phyloP scores from a whole-genome alignment of 2,888 invertebrate genomes.

The Panopea generosa region DNA sequence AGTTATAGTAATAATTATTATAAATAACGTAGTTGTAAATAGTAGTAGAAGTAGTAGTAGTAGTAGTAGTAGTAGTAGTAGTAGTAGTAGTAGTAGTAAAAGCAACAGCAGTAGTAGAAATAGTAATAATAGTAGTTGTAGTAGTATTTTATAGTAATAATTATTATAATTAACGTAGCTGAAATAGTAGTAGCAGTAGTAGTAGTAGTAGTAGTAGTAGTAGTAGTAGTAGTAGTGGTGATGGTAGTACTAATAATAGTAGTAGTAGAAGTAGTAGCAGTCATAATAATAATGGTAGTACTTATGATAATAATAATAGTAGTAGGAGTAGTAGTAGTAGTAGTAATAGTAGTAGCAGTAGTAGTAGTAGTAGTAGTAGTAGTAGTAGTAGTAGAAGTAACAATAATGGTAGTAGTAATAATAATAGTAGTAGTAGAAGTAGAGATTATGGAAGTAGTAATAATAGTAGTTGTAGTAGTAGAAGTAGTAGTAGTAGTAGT shows the following conservation, averaged over 20 bases:
- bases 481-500: slow-evolving; percentile 16
- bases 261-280: too few relatives aligned
- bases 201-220: slow-evolving; percentile 19
- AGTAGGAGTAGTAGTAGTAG: too few relatives aligned
- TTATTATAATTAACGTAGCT: slow-evolving; percentile 2
- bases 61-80: slow-evolving; percentile 30
- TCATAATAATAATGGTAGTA: too few relatives aligned
- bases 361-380: slow-evolving; percentile 3
- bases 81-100: slow-evolving; percentile 27
- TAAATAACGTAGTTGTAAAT: too few relatives aligned
- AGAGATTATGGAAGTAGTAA: too few relatives aligned
- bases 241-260: too few relatives aligned
- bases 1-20: too few relatives aligned
- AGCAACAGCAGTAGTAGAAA: too few relatives aligned
- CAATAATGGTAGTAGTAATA: not conserved
- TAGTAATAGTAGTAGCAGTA: slow-evolving; percentile 7
- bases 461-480: too few relatives aligned
- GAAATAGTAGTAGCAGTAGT: slow-evolving; percentile 8
- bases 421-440: not conserved
- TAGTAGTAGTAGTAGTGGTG: slow-evolving; percentile 39
- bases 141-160: too few relatives aligned
- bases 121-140: too few relatives aligned
- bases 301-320: too few relatives aligned
- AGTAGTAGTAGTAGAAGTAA: slow-evolving; percentile 1
- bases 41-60: not conserved